phyloP scores from a whole-genome alignment of 2,888 invertebrate species.

The Ptilodon capucinus region DNA sequence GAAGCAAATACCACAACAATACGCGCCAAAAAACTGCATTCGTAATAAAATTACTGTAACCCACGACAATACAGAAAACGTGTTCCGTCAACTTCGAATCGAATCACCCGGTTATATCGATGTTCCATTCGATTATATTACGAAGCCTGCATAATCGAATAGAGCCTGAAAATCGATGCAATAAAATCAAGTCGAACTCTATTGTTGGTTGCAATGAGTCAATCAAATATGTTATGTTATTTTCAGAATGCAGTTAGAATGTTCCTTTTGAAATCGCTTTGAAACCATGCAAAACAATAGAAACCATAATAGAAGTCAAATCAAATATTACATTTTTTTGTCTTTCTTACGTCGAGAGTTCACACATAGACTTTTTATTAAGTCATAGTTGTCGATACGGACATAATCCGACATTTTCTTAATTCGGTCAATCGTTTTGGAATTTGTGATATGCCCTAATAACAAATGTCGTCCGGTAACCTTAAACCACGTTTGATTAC shows the following conservation, averaged over 20 bases:
- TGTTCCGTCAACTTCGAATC: background rate
- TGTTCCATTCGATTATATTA: background rate
- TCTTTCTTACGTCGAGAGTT: too few relatives aligned
- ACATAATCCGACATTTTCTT: background rate
- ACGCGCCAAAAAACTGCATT: background rate
- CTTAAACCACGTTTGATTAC: background rate
- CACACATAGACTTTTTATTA: too few relatives aligned
- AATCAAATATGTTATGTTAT: background rate
- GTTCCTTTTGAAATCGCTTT: background rate
- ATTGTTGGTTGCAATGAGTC: background rate
- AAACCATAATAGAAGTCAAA: too few relatives aligned
- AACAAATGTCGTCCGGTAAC: background rate
- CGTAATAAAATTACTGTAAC: background rate
- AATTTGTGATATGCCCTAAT: background rate
- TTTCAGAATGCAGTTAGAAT: background rate
- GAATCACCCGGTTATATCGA: background rate
- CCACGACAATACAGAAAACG: background rate
- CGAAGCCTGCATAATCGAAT: background rate
- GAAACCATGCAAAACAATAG: too few relatives aligned
- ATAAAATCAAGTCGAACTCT: background rate
- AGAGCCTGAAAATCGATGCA: background rate
- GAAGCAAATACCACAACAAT: background rate
- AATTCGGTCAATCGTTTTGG: background rate
- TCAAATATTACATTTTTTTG: too few relatives aligned
- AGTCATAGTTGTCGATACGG: too few relatives aligned